Conservation (phyloP, 2,888 invertebrate species). For the Brachylomia viminalis region DNA sequence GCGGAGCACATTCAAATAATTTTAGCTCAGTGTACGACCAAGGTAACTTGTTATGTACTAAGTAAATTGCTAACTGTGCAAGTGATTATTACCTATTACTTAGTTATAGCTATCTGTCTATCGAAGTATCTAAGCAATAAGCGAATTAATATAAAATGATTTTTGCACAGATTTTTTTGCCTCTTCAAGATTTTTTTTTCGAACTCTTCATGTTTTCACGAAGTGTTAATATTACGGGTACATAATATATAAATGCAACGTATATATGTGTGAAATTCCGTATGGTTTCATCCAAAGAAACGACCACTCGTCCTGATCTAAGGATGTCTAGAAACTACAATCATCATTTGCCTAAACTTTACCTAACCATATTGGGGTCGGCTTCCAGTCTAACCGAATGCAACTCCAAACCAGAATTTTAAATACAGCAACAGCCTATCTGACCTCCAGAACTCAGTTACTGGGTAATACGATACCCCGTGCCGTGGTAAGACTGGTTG, state of each 20-base stretch:
- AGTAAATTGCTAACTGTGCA: constrained; percentile 1
- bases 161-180: neutral
- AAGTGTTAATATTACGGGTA: neutral
- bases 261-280: neutral
- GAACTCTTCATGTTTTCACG: neutral
- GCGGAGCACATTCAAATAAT: constrained; percentile 22
- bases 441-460: too few species aligned
- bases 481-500: too few species aligned
- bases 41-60: constrained; percentile 1
- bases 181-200: neutral
- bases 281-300: neutral
- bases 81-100: neutral
- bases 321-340: neutral
- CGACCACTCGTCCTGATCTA: neutral
- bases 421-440: too few species aligned
- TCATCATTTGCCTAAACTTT: too few species aligned
- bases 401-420: too few species aligned
- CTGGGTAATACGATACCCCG: too few species aligned
- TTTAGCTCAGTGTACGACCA: constrained; percentile 25
- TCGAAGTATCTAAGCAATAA: neutral
- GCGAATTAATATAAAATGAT: neutral
- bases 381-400: too few species aligned
- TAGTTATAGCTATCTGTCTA: neutral
- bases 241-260: too few species aligned
- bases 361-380: too few species aligned